Conservation (phyloP, 2,888 invertebrate genomes). For the Drosophila nr. medialis region DNA sequence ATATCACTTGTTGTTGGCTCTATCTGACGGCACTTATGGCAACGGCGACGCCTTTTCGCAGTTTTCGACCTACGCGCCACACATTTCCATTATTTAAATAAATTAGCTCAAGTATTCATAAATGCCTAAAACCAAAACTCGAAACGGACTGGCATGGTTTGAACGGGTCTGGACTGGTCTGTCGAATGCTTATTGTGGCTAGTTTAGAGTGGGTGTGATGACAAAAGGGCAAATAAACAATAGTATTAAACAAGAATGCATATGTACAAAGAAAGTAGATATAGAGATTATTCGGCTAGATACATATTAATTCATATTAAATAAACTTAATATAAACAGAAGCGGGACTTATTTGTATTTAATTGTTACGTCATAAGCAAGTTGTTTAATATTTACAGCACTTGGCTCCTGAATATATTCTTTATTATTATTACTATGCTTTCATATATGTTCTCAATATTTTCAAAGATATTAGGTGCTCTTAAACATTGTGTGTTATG, state of each 20-base stretch:
- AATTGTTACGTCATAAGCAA: background rate
- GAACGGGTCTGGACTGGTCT: background rate
- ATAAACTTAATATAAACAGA: conserved; percentile 5
- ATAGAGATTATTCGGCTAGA: background rate
- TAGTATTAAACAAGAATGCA: background rate
- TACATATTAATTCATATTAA: background rate
- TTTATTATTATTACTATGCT: background rate
- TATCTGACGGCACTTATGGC: conserved; percentile 50
- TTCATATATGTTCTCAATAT: background rate
- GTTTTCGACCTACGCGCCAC: conserved; percentile 49
- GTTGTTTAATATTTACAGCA: background rate
- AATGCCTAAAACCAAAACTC: conserved; percentile 27
- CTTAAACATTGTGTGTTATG: no score
- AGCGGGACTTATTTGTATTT: background rate
- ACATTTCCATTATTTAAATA: conserved; percentile 59
- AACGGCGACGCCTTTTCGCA: conserved; percentile 64
- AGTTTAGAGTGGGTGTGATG: conserved; percentile 24
- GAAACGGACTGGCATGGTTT: conserved; percentile 7
- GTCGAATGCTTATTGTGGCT: conserved; percentile 17
- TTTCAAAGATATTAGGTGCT: background rate
- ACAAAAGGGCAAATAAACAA: conserved; percentile 21
- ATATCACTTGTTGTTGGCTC: conserved; percentile 41
- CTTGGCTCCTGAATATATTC: background rate
- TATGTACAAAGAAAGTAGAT: conserved; percentile 20
- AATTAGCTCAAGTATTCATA: conserved; percentile 47